phyloP scores from a whole-genome alignment of 2,888 invertebrate species.

The Nomada lathburiana region DNA sequence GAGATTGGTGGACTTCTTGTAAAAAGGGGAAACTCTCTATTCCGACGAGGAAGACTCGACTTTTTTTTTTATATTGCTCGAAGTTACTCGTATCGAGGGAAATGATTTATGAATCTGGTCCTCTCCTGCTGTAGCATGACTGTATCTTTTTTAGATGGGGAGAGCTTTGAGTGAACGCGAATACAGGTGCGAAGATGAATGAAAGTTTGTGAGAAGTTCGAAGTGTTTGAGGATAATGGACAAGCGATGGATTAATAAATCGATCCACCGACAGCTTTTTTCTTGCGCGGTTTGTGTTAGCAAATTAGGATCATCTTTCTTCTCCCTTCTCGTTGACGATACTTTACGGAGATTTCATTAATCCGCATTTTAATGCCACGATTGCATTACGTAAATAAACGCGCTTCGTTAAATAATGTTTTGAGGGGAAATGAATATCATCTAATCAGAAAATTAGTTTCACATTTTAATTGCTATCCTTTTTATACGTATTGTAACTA shows the following conservation, averaged over 20 bases:
- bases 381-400: not conserved
- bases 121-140: slow-evolving; percentile 3
- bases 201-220: slow-evolving; percentile 45
- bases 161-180: slow-evolving; percentile 9
- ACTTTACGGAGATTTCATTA: not conserved
- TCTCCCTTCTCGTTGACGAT: not conserved
- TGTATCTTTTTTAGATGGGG: slow-evolving; percentile 16
- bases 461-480: too few relatives aligned
- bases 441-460: too few relatives aligned
- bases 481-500: not conserved
- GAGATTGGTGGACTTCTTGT: slow-evolving; percentile 12
- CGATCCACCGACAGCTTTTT: slow-evolving; percentile 15
- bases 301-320: slow-evolving; percentile 3
- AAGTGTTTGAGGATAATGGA: slow-evolving; percentile 41
- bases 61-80: slow-evolving; percentile 11
- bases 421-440: too few relatives aligned
- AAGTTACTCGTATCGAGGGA: slow-evolving; percentile 38
- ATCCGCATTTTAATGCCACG: too few relatives aligned
- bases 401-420: too few relatives aligned
- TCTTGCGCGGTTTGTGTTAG: slow-evolving; percentile 22
- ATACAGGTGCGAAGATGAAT: slow-evolving; percentile 45
- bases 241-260: slow-evolving; percentile 54
- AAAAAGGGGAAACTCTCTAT: not conserved
- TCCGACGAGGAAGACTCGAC: not conserved
- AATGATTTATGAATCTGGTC: slow-evolving; percentile 53